Percentiles rank a stretch among this genome's conserved stretches.
Conservation (phyloP, 2,888 invertebrate species). For the Agriopis leucophaearia region DNA sequence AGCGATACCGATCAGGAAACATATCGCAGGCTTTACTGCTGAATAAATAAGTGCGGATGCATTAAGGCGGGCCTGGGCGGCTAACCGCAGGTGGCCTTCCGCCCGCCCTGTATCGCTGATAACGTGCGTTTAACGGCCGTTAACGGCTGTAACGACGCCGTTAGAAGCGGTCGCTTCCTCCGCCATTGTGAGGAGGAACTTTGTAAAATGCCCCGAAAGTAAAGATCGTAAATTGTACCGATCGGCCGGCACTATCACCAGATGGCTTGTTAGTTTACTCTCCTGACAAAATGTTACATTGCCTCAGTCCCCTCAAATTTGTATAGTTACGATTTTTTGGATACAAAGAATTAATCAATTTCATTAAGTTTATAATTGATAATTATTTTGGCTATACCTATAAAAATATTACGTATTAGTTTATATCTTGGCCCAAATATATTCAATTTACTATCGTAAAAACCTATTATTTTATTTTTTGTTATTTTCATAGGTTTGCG, state of each 20-base stretch:
- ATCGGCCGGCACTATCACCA: slow-evolving; percentile 55
- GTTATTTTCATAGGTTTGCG: no score
- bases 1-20: slow-evolving; percentile 76
- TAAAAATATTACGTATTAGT: no score
- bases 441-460: no score
- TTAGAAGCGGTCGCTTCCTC: slow-evolving; percentile 81
- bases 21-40: slow-evolving; percentile 67
- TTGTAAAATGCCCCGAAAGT: slow-evolving; percentile 55
- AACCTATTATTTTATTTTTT: no score
- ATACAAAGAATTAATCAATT: neutral
- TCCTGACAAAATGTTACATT: slow-evolving; percentile 39
- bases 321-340: slow-evolving; percentile 20
- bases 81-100: slow-evolving; percentile 80
- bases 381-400: no score
- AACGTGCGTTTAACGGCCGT: slow-evolving; percentile 68
- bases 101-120: slow-evolving; percentile 78
- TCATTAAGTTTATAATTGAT: neutral
- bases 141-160: slow-evolving; percentile 81
- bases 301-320: slow-evolving; percentile 24
- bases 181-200: slow-evolving; percentile 70
- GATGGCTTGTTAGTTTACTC: slow-evolving; percentile 48
- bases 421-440: no score
- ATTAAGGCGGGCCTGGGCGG: slow-evolving; percentile 77
- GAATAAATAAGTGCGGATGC: slow-evolving; percentile 85
- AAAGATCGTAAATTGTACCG: slow-evolving; percentile 64